Percentiles rank a stretch among this genome's conserved stretches.
phyloP scores from a whole-genome alignment of 1,140 invertebrate species.

The Rhagoletis pomonella region DNA sequence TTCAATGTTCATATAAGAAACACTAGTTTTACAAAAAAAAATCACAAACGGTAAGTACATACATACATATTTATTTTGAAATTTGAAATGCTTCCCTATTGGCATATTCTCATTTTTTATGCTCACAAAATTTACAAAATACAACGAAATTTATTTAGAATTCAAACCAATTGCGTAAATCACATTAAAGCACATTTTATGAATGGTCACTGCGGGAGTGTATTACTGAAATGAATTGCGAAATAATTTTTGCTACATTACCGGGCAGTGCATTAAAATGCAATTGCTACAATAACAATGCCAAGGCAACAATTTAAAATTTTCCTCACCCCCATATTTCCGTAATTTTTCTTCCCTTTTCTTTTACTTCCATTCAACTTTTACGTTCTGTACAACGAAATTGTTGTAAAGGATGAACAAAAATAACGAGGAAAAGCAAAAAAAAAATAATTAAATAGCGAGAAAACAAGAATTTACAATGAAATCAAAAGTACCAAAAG shows the following conservation, averaged over 20 bases:
- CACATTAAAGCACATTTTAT: slow-evolving; percentile 25
- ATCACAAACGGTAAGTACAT: no score
- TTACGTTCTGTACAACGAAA: slow-evolving; percentile 1
- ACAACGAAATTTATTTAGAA: slow-evolving; percentile 13
- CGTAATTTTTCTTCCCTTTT: background rate
- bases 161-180: slow-evolving; percentile 1
- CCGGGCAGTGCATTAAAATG: background rate
- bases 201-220: slow-evolving; percentile 27
- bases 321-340: background rate
- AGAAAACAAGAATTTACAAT: slow-evolving; percentile 19
- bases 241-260: background rate
- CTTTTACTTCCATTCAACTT: slow-evolving; percentile 18
- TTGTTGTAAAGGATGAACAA: background rate
- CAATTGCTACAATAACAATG: slow-evolving; percentile 30
- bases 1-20: no score
- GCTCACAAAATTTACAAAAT: no score
- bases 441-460: background rate
- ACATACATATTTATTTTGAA: no score
- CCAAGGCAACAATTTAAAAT: background rate
- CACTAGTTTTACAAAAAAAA: no score
- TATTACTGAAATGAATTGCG: slow-evolving; percentile 15
- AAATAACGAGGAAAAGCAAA: background rate
- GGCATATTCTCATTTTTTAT: no score
- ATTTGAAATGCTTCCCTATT: no score
- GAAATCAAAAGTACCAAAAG: slow-evolving; percentile 34